These are phyloP conservation scores for Enteromius trimaculatus DNA, from an alignment of 2,797 vertebrate genomes.

Conservation along the genomic window DNA sequence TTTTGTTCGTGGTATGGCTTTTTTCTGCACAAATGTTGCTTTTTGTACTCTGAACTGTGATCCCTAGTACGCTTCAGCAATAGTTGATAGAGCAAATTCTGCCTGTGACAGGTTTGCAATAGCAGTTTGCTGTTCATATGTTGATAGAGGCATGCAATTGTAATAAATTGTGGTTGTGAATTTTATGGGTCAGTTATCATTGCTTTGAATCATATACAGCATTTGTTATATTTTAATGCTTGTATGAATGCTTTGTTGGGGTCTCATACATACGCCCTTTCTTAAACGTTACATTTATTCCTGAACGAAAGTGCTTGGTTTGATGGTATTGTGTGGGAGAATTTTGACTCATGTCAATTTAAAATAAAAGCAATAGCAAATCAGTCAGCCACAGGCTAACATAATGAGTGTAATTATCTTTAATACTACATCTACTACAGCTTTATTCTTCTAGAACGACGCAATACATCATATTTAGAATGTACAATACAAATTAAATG, in stretches of 20 bases:
- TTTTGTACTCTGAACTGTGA: background rate
- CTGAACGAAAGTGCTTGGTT: conserved; percentile 8
- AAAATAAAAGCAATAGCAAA: conserved; percentile 15
- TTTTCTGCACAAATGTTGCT: background rate
- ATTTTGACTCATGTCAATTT: conserved; percentile 13
- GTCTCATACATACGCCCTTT: background rate
- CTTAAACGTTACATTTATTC: background rate
- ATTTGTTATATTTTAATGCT: conserved; percentile 8
- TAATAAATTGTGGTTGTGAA: conserved; percentile 28
- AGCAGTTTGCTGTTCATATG: conserved; percentile 4
- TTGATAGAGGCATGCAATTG: conserved; percentile 23
- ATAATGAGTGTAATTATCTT: conserved; percentile 25
- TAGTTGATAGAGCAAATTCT: background rate
- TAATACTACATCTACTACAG: background rate
- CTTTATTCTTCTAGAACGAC: background rate
- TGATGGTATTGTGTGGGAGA: background rate
- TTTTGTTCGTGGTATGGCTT: background rate
- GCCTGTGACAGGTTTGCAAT: background rate
- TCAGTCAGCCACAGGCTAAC: background rate
- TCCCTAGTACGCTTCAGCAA: background rate
- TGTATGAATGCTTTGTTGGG: conserved; percentile 15
- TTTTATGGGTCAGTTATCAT: conserved; percentile 31
- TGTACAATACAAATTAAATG: background rate
- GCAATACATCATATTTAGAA: background rate
- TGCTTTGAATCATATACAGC: conserved; percentile 8